Evolutionary conservation across 2,113 vertebrate genomes (phyloP).

Genomic region (Erythrocebus patas): DNA sequence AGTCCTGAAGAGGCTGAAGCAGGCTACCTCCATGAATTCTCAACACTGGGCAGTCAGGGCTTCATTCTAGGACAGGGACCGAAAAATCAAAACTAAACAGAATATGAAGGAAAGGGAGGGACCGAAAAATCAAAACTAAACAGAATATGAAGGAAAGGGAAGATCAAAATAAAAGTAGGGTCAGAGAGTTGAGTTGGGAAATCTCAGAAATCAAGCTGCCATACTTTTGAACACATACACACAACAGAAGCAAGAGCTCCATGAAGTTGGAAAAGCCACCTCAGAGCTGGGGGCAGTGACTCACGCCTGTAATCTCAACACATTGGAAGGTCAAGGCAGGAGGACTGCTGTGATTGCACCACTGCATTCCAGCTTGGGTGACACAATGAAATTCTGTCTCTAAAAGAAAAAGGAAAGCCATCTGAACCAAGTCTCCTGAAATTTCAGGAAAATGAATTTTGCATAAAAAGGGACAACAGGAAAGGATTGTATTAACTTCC

Average conservation of each 20-base stretch:
- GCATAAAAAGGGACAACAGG: background rate
- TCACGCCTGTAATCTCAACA: too few relatives aligned
- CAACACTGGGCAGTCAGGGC: too few relatives aligned
- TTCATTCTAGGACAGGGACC: background rate
- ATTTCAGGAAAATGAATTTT: background rate
- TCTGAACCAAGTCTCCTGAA: background rate
- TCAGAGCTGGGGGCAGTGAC: too few relatives aligned
- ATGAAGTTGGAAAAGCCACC: background rate
- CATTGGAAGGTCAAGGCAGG: too few relatives aligned
- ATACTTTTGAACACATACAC: background rate
- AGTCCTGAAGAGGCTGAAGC: background rate
- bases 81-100: background rate
- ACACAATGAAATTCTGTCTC: too few relatives aligned
- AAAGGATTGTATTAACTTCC: background rate
- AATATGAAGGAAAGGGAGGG: background rate
- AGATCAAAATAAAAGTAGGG: background rate
- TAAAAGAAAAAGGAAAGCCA: background rate
- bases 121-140: background rate
- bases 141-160: background rate
- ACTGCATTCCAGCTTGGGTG: too few relatives aligned
- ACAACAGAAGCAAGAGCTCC: background rate
- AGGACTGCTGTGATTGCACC: too few relatives aligned
- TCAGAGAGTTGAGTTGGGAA: background rate
- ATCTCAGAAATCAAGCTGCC: background rate
- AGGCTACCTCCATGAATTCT: background rate